phyloP scores from a whole-genome alignment of 2,797 vertebrate genomes.

The Pteropus rufus region DNA sequence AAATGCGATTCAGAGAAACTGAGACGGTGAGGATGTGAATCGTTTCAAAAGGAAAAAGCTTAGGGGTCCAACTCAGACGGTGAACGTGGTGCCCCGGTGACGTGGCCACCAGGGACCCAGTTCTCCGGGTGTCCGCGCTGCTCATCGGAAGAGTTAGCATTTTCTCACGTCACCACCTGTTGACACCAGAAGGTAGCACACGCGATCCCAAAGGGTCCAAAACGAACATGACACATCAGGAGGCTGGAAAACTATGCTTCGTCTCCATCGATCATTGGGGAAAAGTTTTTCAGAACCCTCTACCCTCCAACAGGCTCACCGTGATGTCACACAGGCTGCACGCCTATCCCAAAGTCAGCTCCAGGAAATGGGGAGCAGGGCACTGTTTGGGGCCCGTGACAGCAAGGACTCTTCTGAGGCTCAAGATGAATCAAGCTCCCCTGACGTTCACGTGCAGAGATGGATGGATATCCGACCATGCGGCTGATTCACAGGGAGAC shows the following conservation, averaged over 20 bases:
- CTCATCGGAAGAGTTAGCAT: background rate
- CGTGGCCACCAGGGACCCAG: too few relatives aligned
- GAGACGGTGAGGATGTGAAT: background rate
- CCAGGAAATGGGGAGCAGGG: background rate
- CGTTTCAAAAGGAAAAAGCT: background rate
- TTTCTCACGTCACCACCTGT: background rate
- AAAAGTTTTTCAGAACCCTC: background rate
- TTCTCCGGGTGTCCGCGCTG: background rate
- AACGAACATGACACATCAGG: rapidly evolving
- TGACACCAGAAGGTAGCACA: background rate
- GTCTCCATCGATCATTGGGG: background rate
- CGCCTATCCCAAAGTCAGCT: background rate
- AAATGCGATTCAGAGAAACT: background rate
- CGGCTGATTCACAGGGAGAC: background rate
- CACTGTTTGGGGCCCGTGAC: background rate
- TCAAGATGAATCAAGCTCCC: background rate
- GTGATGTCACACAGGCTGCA: rapidly evolving
- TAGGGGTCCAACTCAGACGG: too few relatives aligned
- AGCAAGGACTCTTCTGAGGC: rapidly evolving
- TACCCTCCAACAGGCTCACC: background rate
- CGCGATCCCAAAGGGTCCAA: rapidly evolving
- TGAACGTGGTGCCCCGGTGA: too few relatives aligned
- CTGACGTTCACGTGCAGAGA: background rate
- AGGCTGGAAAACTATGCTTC: background rate
- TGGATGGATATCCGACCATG: rapidly evolving